These are phyloP conservation scores for Drosophila kokeensis DNA, from an alignment of 2,888 invertebrate genomes.

Conservation along the genomic window DNA sequence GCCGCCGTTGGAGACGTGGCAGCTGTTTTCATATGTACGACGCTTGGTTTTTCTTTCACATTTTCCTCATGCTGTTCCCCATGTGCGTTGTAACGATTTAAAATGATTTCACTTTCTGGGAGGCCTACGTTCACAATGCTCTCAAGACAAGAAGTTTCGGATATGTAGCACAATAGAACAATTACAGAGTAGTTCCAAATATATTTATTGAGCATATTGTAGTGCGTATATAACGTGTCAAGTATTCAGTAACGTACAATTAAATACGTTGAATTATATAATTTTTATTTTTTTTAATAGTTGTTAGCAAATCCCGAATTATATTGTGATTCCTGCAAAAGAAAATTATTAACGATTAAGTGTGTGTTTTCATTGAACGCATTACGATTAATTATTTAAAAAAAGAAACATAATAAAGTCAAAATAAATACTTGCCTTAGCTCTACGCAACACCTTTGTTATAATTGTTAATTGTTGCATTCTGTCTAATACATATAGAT, in stretches of 20 bases:
- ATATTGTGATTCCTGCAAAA: neutral
- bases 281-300: neutral
- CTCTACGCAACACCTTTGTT: neutral
- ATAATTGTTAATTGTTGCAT: neutral
- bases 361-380: neutral
- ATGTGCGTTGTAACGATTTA: conserved; percentile 24
- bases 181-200: conserved; percentile 45
- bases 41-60: conserved; percentile 18
- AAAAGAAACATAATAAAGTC: neutral
- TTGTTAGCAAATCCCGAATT: neutral
- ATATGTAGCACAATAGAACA: conserved; percentile 36
- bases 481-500: neutral
- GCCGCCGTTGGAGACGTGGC: conserved; percentile 8
- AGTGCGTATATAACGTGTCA: neutral
- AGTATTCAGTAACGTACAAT: neutral
- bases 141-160: conserved; percentile 10
- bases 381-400: neutral
- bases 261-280: neutral
- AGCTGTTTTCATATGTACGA: conserved; percentile 14
- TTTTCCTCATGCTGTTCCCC: conserved; percentile 20
- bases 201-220: conserved; percentile 41
- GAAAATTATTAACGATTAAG: neutral
- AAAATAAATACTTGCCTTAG: neutral
- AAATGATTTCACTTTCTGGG: conserved; percentile 13
- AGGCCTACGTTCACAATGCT: conserved; percentile 10